Evolutionary conservation across 2,797 vertebrate genomes (phyloP), one percentile per base, ranked within the genome.

Genomic region (Antrozous pallidus): DNA sequence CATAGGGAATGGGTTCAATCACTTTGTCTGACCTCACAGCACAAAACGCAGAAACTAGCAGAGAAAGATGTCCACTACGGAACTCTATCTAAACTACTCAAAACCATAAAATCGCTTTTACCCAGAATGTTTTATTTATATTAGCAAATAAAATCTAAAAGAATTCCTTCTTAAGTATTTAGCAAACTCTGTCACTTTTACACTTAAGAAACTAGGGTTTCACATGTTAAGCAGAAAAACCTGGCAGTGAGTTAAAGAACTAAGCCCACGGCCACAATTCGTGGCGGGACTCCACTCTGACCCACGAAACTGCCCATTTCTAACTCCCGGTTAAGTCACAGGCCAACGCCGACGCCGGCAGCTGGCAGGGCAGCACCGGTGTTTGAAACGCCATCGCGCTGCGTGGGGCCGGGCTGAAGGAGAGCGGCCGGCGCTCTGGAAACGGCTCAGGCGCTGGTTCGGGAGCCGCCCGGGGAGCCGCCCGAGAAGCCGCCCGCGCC

Each of bases 61-160:
- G 24, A 82, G 8, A 69, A 51, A 77, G 78, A 10, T 18, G 33
- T 11, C 84, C 63, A 88, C 10, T 2, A 24, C 5, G 40, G 84
- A 61, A 47, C 13, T 26, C 31, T 67, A 20, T 24, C 40, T 36
- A 93, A 75, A n/a, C 28, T 28, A 5, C 71, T 79, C 75, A 94
- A 92, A 75, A 58, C 28, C 58, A 84, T 12, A 8, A 85, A 85
- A 81, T 51, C 75, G 28, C 42, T 79, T 93, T 93, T 75, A 88
- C 16, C 33, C 45, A 61, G 14, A 88, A 74, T 38, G 58, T 18
- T 95, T 90, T 94, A 42, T 74, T 58, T 56, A 31, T 33, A 91
- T 33, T 73, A 74, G 17, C 33, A 96, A 92, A 58, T 86, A 83
- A 92, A 83, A 69, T 10, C 54, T 90, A 75, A 81, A 16, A 75